Base-by-base conservation (phyloP, 2,797 vertebrate genomes). In the Knipowitschia caucasica region DNA sequence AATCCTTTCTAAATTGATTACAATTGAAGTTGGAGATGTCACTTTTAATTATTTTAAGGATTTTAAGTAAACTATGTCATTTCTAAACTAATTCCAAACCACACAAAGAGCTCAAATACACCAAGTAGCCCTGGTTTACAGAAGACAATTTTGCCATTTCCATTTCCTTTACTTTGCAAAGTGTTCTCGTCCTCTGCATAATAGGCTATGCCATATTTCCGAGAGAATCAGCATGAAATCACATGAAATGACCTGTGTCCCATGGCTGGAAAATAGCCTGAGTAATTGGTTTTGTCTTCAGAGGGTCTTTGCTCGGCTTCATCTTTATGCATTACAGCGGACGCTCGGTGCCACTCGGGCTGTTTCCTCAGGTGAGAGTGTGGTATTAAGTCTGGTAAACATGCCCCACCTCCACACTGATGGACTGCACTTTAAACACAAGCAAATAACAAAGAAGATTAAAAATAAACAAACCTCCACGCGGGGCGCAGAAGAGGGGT, bases 391-490 rank as follows among this genome's bases (percentile, higher is more conserved):
- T 59, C 56, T 53, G 50, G 65, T 73, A 72, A 80, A 81, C 64
- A 69, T 53, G 40, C 57, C 53, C 61, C 59, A 50, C 62, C 64
- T 75, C 55, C 36, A 36, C 33, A 18, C 36, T 35, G 59, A 76
- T 35, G 10, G 24, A 24, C 27, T 15, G 31, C 4, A 24, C 34
- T 63, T 34, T 39, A 24, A 67, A 79, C 81, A 70, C 64, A 62
- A 76, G n/a, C 63, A 60, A 75, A 77, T 78, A 80, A 77, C 62
- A 81, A 71, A 67, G 51, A 44, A 78, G 74, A 82, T 80, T 80
- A 81, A 81, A 84, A 75, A 75, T 69, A 86, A 84, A 78, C 78
- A 81, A 79, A 77, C 64, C 66, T 64, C 75, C 68, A 80, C 23
- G 30, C 59, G 50, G 59, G n/a, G 49, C 50, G 59, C 75, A 64